Evolutionary conservation across 2,888 invertebrate species (phyloP), one percentile per base, ranked within the genome.

Genomic region (Arge pagana): DNA sequence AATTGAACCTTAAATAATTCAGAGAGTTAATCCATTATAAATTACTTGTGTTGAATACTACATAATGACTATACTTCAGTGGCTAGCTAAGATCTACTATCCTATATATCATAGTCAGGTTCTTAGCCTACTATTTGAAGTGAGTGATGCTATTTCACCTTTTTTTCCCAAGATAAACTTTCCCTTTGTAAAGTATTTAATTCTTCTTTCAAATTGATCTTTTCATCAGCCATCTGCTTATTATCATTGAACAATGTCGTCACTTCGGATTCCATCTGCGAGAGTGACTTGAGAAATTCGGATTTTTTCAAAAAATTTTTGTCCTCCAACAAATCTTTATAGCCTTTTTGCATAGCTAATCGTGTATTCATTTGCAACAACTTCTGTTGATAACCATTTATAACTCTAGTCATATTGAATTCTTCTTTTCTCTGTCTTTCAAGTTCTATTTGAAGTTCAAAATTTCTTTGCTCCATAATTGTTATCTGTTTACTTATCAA

Each of bases 121-220:
- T 4, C 10, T 33, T 40, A 15, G 2, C 16, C 10, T 3, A 40
- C 11, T 11, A 2, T 10, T 35, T n/a, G 31, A 36, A 8, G 36
- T 8, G 15, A 13, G 8, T 42, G 18, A 40, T 31, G n/a, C n/a
- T 21, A 36, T 37, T 59, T 77, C 53, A 88, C 84, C 78, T 91
- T 90, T 58, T 88, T 86, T 69, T 92, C 89, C 92, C 93, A 93
- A 23, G 88, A 85, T 21, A 91, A 78, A 6, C 85, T 83, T 71
- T 90, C 88, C 28, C 85, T 80, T 63, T 85, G 85, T 16, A 80
- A 73, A 30, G 81, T 80, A 55, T 87, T 82, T 15, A 88, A 72
- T 33, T 86, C 83, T 49, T 86, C 82, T 1, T 85, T 84, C 0
- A 88, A 71, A 26, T 79, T 77, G 19, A 82, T 79, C 65, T 90